phyloP scores from a whole-genome alignment of 1,140 invertebrate genomes.

The Tetragonula clypearis region DNA sequence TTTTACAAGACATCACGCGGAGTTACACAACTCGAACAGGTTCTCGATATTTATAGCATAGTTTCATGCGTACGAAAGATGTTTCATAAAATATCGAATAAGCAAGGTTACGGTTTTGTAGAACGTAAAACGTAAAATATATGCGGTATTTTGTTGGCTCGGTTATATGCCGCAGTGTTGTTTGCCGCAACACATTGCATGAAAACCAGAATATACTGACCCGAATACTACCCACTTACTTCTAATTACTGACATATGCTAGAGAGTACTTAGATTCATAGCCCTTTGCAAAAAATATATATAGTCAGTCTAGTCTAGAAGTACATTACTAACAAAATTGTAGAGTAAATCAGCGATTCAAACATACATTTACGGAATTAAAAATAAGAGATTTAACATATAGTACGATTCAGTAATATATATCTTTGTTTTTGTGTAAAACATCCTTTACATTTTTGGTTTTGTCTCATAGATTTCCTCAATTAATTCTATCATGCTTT shows the following conservation, averaged over 20 bases:
- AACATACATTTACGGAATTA: no score
- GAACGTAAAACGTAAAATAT: background rate
- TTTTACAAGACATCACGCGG: background rate
- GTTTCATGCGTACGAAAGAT: background rate
- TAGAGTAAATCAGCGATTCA: no score
- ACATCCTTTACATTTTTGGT: no score
- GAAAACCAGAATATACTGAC: constrained; percentile 10
- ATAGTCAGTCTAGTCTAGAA: no score
- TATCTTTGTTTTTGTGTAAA: no score
- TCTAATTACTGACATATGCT: background rate
- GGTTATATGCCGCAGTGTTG: constrained; percentile 25
- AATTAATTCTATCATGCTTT: no score
- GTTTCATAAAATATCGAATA: background rate
- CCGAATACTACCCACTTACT: background rate
- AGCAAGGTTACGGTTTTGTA: background rate
- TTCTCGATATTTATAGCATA: no score
- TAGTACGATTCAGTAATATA: no score
- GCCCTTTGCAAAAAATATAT: background rate
- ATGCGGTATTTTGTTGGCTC: constrained; percentile 43
- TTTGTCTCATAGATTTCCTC: no score
- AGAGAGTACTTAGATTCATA: background rate
- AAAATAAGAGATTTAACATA: no score
- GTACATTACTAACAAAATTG: no score
- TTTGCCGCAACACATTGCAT: background rate
- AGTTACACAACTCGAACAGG: background rate